phyloP scores from a whole-genome alignment of 1,140 invertebrate genomes.

The Plectrocnemia conspersa region DNA sequence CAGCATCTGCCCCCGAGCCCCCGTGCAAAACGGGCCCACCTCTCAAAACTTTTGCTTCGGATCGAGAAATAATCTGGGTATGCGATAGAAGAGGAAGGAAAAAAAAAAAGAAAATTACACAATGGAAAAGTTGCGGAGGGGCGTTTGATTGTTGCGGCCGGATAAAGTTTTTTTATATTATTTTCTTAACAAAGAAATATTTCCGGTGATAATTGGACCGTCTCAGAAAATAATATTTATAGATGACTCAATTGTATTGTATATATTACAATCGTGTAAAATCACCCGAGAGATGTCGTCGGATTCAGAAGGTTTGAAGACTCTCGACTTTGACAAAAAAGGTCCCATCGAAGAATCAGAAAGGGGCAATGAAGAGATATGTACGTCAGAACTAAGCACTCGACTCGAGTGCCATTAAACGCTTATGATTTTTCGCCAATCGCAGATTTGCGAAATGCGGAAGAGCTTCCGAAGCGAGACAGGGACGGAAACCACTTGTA shows the following conservation, averaged over 20 bases:
- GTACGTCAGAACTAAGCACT: constrained; percentile 21
- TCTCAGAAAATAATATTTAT: background rate
- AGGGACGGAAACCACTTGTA: constrained; percentile 18
- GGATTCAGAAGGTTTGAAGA: constrained; percentile 11
- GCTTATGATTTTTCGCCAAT: too few relatives aligned
- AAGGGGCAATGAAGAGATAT: constrained; percentile 17
- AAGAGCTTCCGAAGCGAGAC: background rate
- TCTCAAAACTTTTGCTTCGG: constrained; percentile 20
- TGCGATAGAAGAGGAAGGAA: constrained; percentile 8
- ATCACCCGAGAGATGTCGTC: background rate
- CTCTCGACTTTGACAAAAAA: constrained; percentile 13
- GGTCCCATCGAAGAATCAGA: constrained; percentile 11
- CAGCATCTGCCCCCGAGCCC: constrained; percentile 4
- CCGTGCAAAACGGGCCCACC: constrained; percentile 11
- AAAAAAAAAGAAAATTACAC: constrained; percentile 27
- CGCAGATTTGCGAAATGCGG: too few relatives aligned
- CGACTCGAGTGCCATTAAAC: constrained; percentile 27
- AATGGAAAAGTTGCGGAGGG: constrained; percentile 28
- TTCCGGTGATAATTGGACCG: constrained; percentile 11
- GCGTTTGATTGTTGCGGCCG: constrained; percentile 15
- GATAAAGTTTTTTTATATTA: background rate
- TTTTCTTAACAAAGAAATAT: constrained; percentile 7
- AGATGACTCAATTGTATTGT: background rate
- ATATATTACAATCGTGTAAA: background rate
- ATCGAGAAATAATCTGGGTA: constrained; percentile 29